Base-by-base conservation (phyloP, 1,140 invertebrate species). In the Drosophila arawakana region DNA sequence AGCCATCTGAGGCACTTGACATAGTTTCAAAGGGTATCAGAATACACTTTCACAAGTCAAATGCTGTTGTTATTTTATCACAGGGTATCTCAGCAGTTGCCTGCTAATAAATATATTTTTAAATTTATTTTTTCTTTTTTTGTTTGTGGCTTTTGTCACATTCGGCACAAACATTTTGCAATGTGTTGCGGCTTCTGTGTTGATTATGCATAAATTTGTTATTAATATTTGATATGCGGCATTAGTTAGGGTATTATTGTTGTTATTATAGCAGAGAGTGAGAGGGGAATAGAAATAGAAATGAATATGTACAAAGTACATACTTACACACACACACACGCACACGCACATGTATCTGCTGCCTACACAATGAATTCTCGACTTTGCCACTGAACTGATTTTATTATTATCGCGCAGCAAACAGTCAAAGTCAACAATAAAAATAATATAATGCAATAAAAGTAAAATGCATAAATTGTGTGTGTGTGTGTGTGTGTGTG, bases 331-430 rank as follows among this genome's bases (percentile, higher is more conserved):
- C 37, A 47, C 37, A 70, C 11, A 35, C 1, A 30, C 9, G 55
- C 15, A 55, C 46, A 30, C 35, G n/a, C 15, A 18, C 18, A 21
- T 50, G 25, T 15, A n/a, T n/a, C 10, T 49, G 43, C 50, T 30
- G 21, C 34, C 25, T 55, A 60, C 41, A 68, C 67, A 76, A 73
- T 66, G 66, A 77, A 72, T 57, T 55, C 54, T 71, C 70, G 62
- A 84, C 78, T 85, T 85, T 85, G 77, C 58, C 81, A 66, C 65
- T 80, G 77, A 77, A 78, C 73, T 75, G 70, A 84, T 80, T 84
- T 62, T 58, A 62, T 72, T 77, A 68, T 76, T 80, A 63, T 72
- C 59, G 63, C 55, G 21, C 30, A 37, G 47, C 61, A 77, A 61
- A 61, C 54, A 73, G 9, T 18, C 54, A 30, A 39, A 57, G 41